Conservation (phyloP, 2,888 invertebrate species). For the Papilio gigon region DNA sequence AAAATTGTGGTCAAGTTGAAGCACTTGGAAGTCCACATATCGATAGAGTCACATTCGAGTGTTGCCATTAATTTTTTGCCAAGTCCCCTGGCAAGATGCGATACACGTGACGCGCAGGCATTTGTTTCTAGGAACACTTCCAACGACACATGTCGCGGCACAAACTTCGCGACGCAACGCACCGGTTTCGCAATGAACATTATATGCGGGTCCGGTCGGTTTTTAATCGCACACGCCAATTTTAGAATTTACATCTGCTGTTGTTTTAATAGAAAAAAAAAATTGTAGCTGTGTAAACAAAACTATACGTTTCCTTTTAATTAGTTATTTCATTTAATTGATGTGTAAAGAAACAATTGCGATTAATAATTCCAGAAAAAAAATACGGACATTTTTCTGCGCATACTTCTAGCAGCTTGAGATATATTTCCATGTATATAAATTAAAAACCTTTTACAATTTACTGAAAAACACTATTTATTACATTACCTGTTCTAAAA, state of each 20-base stretch:
- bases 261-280: conserved; percentile 26
- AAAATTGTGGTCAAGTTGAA: conserved; percentile 24
- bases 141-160: conserved; percentile 63
- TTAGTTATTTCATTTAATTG: neutral
- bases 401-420: no score
- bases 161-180: conserved; percentile 44
- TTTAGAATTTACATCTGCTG: conserved; percentile 53
- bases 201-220: conserved; percentile 55
- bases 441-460: neutral
- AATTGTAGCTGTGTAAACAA: neutral
- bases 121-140: conserved; percentile 70
- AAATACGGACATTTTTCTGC: neutral
- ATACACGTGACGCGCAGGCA: conserved; percentile 61
- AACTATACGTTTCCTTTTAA: no score
- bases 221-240: conserved; percentile 50
- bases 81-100: conserved; percentile 55
- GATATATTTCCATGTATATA: neutral
- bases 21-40: conserved; percentile 25
- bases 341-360: neutral
- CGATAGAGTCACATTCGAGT: conserved; percentile 49
- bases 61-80: conserved; percentile 61
- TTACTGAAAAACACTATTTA: neutral
- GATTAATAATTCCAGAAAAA: neutral
- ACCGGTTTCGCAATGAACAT: conserved; percentile 51
- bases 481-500: neutral